Evolutionary conservation across 1,140 invertebrate genomes (phyloP), one percentile per base, ranked within the genome.

Genomic region (Euwallacea similis): DNA sequence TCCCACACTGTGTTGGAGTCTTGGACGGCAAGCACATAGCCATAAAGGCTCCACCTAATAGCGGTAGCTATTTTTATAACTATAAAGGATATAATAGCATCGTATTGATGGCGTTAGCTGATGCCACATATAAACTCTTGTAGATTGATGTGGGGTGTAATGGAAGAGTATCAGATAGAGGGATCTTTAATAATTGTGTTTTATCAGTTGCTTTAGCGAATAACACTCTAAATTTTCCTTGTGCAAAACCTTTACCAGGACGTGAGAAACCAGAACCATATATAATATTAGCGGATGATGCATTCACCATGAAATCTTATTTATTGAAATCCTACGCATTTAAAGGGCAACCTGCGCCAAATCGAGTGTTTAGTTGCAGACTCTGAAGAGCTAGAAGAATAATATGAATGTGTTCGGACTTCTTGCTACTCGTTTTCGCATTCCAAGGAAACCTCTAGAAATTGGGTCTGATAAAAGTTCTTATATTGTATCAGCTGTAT

Each of bases 301-400:
- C 75, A 42, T 76, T 76, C 71, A 64, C 74, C 11, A 42, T 73
- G 59, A 73, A 71, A 56, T 61, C 67, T 13, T 63, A 75, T 70
- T 13, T 76, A 47, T 58, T 75, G 54, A 76, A 76, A 71, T 71
- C 68, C 42, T 76, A 68, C 61, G 21, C 69, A 16, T 68, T 64
- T 64, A 70, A 21, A 60, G 66, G 62, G 10, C 60, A 73, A 44
- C 60, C 44, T 65, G 73, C 46, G 11, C 21, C 50, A 62, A 58
- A 76, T 44, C 66, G 71, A 33, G 63, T 76, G 11, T 85, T 81
- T 74, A 85, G 86, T 72, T 85, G 85, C 72, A 69, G 80, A 41
- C 62, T 84, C 7, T 76, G 77, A 55, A 73, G 79, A 66, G 82
- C 79, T 21, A 63, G 82, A 72, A 58, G 80, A 66, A 77, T 82